A percentile compares a stretch with the other conserved stretches of the same genome.
These are phyloP conservation scores for Bombus waltoni DNA, from an alignment of 1,140 invertebrate genomes.

Conservation along the genomic window DNA sequence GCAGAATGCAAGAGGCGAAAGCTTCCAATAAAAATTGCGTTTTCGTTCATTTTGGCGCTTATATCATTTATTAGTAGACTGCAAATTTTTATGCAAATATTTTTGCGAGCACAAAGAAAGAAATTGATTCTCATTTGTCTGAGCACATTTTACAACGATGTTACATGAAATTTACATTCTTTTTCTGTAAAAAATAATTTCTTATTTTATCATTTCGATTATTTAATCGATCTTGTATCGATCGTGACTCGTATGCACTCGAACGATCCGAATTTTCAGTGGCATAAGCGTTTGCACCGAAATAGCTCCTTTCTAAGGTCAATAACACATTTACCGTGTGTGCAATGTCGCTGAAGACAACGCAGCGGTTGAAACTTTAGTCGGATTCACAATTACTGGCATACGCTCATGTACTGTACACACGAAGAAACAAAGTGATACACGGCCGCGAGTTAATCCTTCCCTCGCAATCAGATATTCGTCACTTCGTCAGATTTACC, in stretches of 20 bases:
- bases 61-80: no score
- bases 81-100: not conserved
- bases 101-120: no score
- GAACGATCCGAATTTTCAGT: not conserved
- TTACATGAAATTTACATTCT: no score
- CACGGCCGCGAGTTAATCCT: not conserved
- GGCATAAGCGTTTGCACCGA: not conserved
- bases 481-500: not conserved
- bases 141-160: no score
- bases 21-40: not conserved
- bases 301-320: conserved; percentile 30
- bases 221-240: not conserved
- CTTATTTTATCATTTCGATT: not conserved
- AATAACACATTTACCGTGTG: not conserved
- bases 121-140: no score
- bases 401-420: not conserved
- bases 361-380: conserved; percentile 20
- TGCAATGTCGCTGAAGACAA: conserved; percentile 9
- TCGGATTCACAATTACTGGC: not conserved
- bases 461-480: not conserved
- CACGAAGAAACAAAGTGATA: not conserved
- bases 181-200: no score
- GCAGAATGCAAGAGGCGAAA: not conserved
- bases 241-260: not conserved
- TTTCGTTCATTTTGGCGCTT: not conserved